phyloP scores from a whole-genome alignment of 1,140 invertebrate genomes.

The Drosophila kurseongensis region DNA sequence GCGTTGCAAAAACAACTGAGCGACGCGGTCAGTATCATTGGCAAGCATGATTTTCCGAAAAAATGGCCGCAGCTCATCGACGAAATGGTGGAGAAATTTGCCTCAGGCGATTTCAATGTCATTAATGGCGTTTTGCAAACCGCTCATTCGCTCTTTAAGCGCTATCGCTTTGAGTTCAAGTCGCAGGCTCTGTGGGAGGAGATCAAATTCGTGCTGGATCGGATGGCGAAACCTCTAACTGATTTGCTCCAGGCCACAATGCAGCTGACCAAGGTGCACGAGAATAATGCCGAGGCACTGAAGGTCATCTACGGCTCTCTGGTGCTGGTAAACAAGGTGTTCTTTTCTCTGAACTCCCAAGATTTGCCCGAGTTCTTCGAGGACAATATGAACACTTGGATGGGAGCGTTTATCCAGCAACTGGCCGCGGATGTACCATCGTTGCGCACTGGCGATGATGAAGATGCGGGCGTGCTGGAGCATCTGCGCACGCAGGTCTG shows the following conservation, averaged over 20 bases:
- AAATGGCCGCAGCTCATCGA: constrained; percentile 96
- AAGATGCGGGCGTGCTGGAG: constrained; percentile 95
- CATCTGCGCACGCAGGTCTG: constrained; percentile 97
- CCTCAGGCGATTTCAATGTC: constrained; percentile 95
- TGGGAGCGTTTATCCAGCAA: constrained; percentile 94
- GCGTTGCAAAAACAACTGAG: constrained; percentile 97
- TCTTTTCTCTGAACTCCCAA: constrained; percentile 98
- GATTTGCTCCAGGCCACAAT: constrained; percentile 96
- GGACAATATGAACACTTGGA: constrained; percentile 98
- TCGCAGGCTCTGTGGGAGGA: constrained; percentile 97
- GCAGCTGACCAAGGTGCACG: constrained; percentile 91
- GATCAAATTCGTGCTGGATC: constrained; percentile 98
- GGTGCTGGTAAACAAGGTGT: constrained; percentile 96
- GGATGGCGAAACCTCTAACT: constrained; percentile 96
- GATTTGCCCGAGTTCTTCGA: constrained; percentile 99
- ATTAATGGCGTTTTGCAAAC: constrained; percentile 98
- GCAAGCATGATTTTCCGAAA: constrained; percentile 96
- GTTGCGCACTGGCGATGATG: constrained; percentile 90
- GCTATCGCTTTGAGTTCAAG: constrained; percentile 98
- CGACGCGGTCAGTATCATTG: constrained; percentile 98
- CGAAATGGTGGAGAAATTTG: constrained; percentile 97
- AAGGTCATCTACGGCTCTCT: constrained; percentile 96
- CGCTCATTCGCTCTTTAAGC: constrained; percentile 97
- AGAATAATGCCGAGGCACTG: constrained; percentile 91
- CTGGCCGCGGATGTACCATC: constrained; percentile 91